Percentiles rank a stretch among this genome's conserved stretches.
Conservation (phyloP, 2,113 vertebrate genomes). For the Gambusia holbrooki region DNA sequence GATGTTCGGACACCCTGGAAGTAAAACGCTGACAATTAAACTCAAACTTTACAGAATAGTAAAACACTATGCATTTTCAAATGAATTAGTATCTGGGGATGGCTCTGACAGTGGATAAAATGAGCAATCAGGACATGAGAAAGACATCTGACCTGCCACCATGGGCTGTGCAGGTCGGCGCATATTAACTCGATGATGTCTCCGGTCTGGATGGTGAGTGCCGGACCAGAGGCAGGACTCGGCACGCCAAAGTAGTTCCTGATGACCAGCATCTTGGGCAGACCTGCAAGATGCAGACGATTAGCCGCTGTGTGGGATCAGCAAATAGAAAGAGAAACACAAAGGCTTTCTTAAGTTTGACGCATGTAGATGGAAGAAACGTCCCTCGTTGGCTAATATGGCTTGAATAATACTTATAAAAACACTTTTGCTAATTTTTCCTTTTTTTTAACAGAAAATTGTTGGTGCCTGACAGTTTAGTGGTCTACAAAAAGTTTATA, state of each 20-base stretch:
- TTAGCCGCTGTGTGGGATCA: background rate
- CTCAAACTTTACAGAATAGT: background rate
- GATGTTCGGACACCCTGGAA: background rate
- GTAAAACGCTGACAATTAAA: background rate
- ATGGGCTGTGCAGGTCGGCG: conserved; percentile 89
- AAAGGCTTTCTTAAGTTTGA: background rate
- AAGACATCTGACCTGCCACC: conserved; percentile 90
- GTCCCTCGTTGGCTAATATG: background rate
- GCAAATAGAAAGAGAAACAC: background rate
- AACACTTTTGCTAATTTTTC: too few species aligned
- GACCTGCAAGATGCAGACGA: conserved; percentile 75
- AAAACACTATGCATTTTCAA: background rate
- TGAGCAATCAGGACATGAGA: background rate
- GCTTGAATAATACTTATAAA: background rate
- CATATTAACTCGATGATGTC: conserved; percentile 90
- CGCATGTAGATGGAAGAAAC: too few species aligned
- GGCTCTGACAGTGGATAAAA: background rate
- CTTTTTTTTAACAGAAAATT: background rate
- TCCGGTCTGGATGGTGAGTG: conserved; percentile 87
- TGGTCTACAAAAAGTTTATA: background rate
- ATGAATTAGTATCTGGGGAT: background rate
- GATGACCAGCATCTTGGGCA: conserved; percentile 94
- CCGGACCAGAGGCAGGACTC: conserved; percentile 83
- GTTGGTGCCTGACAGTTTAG: background rate
- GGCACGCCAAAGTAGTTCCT: conserved; percentile 87